Evolutionary conservation across 2,797 vertebrate genomes (phyloP), one percentile per base, ranked within the genome.

Genomic region (Apogon talboti): DNA sequence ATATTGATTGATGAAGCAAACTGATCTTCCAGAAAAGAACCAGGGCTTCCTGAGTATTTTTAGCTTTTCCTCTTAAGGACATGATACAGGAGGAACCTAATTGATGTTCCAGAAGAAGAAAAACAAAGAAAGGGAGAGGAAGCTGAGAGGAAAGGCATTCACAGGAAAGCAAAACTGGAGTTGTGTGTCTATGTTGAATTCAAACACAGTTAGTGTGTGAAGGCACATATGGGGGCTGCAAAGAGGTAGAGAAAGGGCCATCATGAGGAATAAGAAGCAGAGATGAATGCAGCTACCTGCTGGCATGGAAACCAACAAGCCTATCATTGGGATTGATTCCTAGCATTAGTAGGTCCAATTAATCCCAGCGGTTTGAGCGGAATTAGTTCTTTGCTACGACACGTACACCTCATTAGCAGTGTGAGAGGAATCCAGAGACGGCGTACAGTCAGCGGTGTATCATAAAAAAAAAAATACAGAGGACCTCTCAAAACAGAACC

Each of bases 381-480:
- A 91, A 89, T 87, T 79, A 87, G 79, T 33, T 69, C 78, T 83
- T 87, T 66, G 72, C 67, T 73, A 54, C 66, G 74, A 77, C 80
- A 82, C 56, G 35, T 61, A 71, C 48, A 79, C 69, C 78, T 87
- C 76, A 89, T 90, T 87, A 89, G 78, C 35, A 70, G 60, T 71
- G 56, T 64, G 72, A 81, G 81, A 69, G 76, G 68, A 49, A 83
- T 71, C 73, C 69, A 19, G 56, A 79, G 72, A 67, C 77, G 18
- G 35, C 11, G 21, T 19, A 13, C 47, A 78, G 64, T 66, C 66
- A 57, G 52, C 37, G 14, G 64, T 16, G 52, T 12, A 21, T 79
- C 66, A 63, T 42, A 66, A 77, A 81, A 81, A 74, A 28, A 30
- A 30, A 28, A 28, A 28, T 28, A 28, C 13, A 50, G 12, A 48